phyloP scores from a whole-genome alignment of 1,140 invertebrate species.

The Brachionus sp. region DNA sequence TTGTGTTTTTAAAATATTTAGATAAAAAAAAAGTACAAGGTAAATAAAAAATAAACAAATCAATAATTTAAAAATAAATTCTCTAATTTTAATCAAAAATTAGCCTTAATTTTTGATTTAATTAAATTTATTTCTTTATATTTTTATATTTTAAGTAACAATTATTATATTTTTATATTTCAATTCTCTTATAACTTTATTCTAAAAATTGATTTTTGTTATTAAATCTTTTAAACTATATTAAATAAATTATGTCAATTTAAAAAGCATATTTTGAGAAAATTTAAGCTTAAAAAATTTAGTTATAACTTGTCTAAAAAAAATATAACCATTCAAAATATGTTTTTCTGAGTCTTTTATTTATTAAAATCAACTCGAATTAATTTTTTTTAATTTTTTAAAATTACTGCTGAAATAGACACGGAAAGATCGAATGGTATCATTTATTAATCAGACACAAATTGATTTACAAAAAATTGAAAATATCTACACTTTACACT shows the following conservation, averaged over 20 bases:
- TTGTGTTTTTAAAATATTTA: background rate
- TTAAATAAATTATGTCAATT: no score
- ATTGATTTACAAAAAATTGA: no score
- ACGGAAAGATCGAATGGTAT: constrained; percentile 22
- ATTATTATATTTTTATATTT: background rate
- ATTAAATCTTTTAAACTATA: no score
- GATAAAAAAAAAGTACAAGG: constrained; percentile 42
- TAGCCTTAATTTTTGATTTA: background rate
- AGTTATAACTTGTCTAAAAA: no score
- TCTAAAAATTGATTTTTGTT: no score
- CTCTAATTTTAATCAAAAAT: background rate
- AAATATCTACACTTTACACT: background rate
- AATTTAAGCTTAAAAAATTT: no score
- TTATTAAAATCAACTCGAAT: background rate
- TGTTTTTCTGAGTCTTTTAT: background rate
- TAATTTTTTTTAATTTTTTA: background rate
- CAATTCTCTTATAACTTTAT: no score
- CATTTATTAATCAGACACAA: background rate
- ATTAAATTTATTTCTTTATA: background rate
- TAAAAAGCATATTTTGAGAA: no score
- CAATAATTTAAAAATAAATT: background rate
- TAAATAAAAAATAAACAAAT: background rate
- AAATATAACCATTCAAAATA: no score
- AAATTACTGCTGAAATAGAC: background rate
- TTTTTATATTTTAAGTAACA: background rate